phyloP scores from a whole-genome alignment of 2,888 invertebrate species.

The Celastrina argiolus region DNA sequence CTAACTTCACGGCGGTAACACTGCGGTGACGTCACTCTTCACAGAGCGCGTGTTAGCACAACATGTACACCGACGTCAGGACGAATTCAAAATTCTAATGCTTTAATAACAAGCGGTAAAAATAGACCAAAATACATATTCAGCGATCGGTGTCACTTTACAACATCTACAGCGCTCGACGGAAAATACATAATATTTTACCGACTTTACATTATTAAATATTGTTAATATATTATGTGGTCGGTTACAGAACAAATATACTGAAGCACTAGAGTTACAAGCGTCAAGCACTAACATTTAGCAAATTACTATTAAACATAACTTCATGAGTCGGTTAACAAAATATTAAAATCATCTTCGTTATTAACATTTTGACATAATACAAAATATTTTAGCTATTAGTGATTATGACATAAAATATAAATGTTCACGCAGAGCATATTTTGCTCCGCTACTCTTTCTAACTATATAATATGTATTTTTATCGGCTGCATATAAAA shows the following conservation, averaged over 20 bases:
- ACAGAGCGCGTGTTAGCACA: too few species aligned
- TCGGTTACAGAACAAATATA: neutral
- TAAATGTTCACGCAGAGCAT: too few species aligned
- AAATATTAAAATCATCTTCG: neutral
- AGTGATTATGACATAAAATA: too few species aligned
- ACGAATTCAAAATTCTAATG: neutral
- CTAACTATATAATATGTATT: too few species aligned
- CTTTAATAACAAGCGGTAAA: neutral
- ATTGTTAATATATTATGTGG: neutral
- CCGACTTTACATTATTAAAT: conserved; percentile 6
- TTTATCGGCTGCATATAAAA: neutral
- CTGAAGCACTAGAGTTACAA: neutral
- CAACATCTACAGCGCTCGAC: neutral
- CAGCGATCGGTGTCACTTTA: neutral
- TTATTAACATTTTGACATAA: neutral
- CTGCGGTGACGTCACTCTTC: neutral
- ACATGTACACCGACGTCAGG: neutral
- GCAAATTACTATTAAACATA: neutral
- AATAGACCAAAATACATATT: neutral
- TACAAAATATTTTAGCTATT: neutral
- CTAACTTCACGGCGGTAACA: neutral
- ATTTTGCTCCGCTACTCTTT: too few species aligned
- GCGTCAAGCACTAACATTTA: neutral
- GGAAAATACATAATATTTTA: neutral
- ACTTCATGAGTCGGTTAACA: neutral